Evolutionary conservation across 1,140 invertebrate genomes (phyloP).

Genomic region (Zaprionus taronus): DNA sequence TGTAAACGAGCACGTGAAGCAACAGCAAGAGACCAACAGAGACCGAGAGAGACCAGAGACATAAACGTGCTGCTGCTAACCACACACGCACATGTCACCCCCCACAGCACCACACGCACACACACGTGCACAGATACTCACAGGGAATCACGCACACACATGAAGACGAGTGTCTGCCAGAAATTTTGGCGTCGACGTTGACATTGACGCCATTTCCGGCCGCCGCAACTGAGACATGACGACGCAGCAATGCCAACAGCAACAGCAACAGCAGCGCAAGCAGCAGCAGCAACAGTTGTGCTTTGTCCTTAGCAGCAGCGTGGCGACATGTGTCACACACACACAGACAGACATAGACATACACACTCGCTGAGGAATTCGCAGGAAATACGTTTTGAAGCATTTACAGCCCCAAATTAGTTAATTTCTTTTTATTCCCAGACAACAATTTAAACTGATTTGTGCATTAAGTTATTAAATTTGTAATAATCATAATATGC

Average conservation of each 20-base stretch:
- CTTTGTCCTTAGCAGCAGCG: conserved; percentile 62
- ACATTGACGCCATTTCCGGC: conserved; percentile 81
- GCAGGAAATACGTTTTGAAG: conserved; percentile 9
- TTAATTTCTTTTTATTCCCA: conserved; percentile 10
- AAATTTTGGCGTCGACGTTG: conserved; percentile 77
- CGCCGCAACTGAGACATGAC: conserved; percentile 54
- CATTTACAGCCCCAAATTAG: conserved; percentile 15
- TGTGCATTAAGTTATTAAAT: conserved; percentile 9
- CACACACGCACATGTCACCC: conserved; percentile 71
- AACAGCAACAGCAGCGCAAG: conserved; percentile 19
- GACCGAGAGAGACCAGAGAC: conserved; percentile 66
- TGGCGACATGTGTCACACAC: conserved; percentile 67
- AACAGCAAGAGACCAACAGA: conserved; percentile 45
- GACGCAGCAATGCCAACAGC: conserved; percentile 31
- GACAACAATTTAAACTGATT: neutral
- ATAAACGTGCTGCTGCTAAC: conserved; percentile 78
- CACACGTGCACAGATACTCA: conserved; percentile 9
- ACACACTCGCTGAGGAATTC: conserved; percentile 20
- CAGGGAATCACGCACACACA: conserved; percentile 22
- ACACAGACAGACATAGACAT: conserved; percentile 14
- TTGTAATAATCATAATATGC: neutral
- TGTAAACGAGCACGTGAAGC: conserved; percentile 81
- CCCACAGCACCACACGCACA: conserved; percentile 40
- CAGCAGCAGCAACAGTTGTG: conserved; percentile 63
- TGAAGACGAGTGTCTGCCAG: conserved; percentile 46